A percentile compares a stretch with the other conserved stretches of the same genome.
Conservation (phyloP, 2,797 vertebrate species). For the Coregonus suidteri region DNA sequence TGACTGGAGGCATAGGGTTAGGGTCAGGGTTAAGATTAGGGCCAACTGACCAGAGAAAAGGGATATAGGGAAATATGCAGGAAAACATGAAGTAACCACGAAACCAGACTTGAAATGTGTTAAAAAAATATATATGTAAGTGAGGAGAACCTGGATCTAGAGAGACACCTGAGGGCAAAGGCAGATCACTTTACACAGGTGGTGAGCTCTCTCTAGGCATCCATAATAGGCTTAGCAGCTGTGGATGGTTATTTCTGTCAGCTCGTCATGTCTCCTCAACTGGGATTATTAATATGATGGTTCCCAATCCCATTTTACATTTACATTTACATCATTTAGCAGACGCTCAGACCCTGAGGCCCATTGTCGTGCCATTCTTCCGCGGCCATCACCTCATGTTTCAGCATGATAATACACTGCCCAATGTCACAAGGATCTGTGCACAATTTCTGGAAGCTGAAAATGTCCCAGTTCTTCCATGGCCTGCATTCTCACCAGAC, state of each 20-base stretch:
- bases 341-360: too few relatives aligned
- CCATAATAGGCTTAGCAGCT: not conserved
- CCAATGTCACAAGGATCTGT: too few relatives aligned
- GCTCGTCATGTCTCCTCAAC: not conserved
- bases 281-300: not conserved
- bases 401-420: too few relatives aligned
- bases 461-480: too few relatives aligned
- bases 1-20: not conserved
- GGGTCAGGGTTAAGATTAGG: not conserved
- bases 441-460: too few relatives aligned
- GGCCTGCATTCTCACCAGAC: too few relatives aligned
- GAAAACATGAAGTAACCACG: not conserved
- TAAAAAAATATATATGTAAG: not conserved
- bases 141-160: conserved; percentile 81
- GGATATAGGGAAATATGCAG: not conserved
- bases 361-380: too few relatives aligned
- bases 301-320: not conserved
- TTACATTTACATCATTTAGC: too few relatives aligned
- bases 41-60: not conserved
- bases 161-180: conserved; percentile 84
- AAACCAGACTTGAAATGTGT: not conserved
- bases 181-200: conserved; percentile 88
- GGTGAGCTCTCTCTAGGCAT: conserved; percentile 59
- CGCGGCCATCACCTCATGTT: too few relatives aligned
- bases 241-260: conserved; percentile 1